These are phyloP conservation scores for Eulemur mongoz DNA, from an alignment of 2,797 vertebrate species.

Conservation along the genomic window DNA sequence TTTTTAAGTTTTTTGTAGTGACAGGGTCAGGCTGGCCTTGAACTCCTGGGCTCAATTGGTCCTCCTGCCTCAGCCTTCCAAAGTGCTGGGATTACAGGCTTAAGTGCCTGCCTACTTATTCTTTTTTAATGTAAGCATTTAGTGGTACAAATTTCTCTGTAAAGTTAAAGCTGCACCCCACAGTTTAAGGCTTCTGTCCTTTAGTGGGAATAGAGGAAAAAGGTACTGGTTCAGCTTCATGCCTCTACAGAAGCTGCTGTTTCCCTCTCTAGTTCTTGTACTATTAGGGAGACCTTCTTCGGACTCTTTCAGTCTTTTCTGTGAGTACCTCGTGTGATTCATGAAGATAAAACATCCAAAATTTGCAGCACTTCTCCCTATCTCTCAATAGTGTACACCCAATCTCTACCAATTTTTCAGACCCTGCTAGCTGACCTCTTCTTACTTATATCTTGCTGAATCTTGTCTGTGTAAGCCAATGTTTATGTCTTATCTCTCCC, in stretches of 20 bases:
- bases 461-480: not conserved
- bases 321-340: not conserved
- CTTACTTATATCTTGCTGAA: not conserved
- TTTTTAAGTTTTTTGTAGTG: too few relatives aligned
- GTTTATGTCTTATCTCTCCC: not conserved
- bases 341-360: not conserved
- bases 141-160: not conserved
- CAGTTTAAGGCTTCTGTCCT: not conserved
- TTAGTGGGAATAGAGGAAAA: not conserved
- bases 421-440: not conserved
- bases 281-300: not conserved
- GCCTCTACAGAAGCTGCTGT: not conserved
- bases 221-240: not conserved
- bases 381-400: not conserved
- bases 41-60: too few relatives aligned
- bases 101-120: not conserved
- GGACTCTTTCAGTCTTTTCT: not conserved
- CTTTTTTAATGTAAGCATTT: not conserved
- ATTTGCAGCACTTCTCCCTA: not conserved
- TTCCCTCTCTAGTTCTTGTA: not conserved
- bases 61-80: too few relatives aligned
- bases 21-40: too few relatives aligned
- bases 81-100: too few relatives aligned
- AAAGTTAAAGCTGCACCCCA: not conserved
- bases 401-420: not conserved